A percentile compares a stretch with the other conserved stretches of the same genome.
Evolutionary conservation across 64 coral and sea anemone species (phyloP).

Genomic region (Actinia tenebrosa): DNA sequence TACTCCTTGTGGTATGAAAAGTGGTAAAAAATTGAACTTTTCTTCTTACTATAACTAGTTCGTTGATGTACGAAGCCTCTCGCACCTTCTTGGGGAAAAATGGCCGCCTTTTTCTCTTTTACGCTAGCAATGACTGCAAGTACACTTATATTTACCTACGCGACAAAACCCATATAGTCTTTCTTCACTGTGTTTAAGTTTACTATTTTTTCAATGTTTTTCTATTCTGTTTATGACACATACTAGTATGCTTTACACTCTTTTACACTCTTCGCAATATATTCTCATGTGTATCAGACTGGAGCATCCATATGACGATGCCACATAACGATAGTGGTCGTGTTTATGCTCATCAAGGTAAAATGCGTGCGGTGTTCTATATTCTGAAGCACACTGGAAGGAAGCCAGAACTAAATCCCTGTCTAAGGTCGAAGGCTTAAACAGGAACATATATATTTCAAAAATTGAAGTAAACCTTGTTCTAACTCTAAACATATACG

Average conservation of each 20-base stretch:
- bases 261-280: not conserved
- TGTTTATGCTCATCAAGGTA: not conserved
- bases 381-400: not conserved
- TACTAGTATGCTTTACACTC: not conserved
- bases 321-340: not conserved
- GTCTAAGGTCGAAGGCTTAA: not conserved
- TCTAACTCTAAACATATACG: not conserved
- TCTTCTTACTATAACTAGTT: too few relatives aligned
- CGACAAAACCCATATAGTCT: not conserved
- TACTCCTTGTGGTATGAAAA: too few relatives aligned
- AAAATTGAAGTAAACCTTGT: slow-evolving; percentile 1
- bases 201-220: not conserved
- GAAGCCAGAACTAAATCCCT: slow-evolving; percentile 3
- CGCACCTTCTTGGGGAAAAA: too few relatives aligned
- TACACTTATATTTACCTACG: not conserved
- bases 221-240: not conserved
- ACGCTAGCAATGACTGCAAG: too few relatives aligned
- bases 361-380: not conserved
- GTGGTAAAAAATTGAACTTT: too few relatives aligned
- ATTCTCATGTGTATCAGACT: not conserved
- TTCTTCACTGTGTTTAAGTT: not conserved
- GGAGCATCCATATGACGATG: not conserved
- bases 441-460: not conserved
- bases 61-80: too few relatives aligned
- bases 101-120: too few relatives aligned